These are phyloP conservation scores for Hycleus phaleratus DNA, from an alignment of 1,140 invertebrate species.

Conservation along the genomic window DNA sequence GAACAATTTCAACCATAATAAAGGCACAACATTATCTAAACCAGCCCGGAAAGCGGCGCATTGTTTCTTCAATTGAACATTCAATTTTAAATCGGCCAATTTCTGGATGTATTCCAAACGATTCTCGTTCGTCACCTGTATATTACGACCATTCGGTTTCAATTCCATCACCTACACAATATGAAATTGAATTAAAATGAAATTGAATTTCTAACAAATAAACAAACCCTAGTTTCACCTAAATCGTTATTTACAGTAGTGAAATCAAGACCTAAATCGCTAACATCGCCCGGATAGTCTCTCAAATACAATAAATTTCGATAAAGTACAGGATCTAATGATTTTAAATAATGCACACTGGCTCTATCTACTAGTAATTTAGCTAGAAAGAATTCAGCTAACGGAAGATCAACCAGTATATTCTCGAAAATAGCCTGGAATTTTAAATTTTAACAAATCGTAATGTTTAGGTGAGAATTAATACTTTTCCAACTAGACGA, in stretches of 20 bases:
- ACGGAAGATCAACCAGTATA: constrained; percentile 85
- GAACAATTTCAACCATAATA: constrained; percentile 92
- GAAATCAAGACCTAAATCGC: constrained; percentile 85
- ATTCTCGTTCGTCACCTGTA: constrained; percentile 84
- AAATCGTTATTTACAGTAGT: constrained; percentile 84
- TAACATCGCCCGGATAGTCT: constrained; percentile 69
- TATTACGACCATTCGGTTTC: constrained; percentile 82
- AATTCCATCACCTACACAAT: constrained; percentile 67
- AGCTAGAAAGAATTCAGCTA: constrained; percentile 87
- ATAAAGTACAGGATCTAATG: constrained; percentile 87
- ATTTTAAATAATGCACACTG: constrained; percentile 89
- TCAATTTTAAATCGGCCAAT: constrained; percentile 93
- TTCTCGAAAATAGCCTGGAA: constrained; percentile 88
- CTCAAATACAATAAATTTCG: constrained; percentile 84
- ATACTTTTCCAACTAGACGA: constrained; percentile 85
- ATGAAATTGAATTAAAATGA: background rate
- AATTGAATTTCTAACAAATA: background rate
- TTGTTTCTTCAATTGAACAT: constrained; percentile 82
- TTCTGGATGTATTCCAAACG: constrained; percentile 95
- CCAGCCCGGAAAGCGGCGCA: constrained; percentile 80
- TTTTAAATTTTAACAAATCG: constrained; percentile 9
- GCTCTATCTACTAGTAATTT: constrained; percentile 76
- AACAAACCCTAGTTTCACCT: constrained; percentile 71
- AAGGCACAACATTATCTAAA: constrained; percentile 78
- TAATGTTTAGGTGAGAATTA: too few species aligned